Evolutionary conservation across 2,797 vertebrate genomes (phyloP).

Genomic region (Bufotes viridis): DNA sequence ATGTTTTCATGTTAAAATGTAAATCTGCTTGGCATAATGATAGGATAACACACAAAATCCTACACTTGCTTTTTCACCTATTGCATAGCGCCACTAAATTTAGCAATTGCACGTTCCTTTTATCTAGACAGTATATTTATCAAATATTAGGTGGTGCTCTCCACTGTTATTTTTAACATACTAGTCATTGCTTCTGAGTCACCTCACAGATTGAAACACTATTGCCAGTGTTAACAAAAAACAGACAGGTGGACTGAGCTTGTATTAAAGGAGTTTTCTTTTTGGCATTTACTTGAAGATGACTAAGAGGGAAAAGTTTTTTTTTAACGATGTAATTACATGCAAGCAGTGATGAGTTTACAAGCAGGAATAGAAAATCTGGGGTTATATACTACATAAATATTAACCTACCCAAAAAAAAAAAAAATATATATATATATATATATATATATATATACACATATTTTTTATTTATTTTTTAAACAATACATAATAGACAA

Average conservation of each 20-base stretch:
- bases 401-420: no score
- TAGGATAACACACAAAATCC: no score
- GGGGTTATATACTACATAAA: no score
- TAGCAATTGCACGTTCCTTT: background rate
- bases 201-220: background rate
- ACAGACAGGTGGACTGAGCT: background rate
- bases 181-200: conserved; percentile 3
- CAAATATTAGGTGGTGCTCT: background rate
- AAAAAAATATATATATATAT: no score
- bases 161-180: background rate
- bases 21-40: no score
- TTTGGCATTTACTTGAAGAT: background rate
- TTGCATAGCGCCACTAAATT: background rate
- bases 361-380: background rate
- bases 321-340: background rate
- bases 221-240: background rate
- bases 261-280: background rate
- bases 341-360: background rate
- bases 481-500: no score
- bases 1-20: no score
- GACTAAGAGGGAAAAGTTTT: background rate
- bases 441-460: no score
- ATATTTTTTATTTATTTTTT: no score
- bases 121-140: background rate
- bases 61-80: no score